These are phyloP conservation scores for Thomomys bottae DNA, from an alignment of 2,113 vertebrate genomes.

Conservation along the genomic window DNA sequence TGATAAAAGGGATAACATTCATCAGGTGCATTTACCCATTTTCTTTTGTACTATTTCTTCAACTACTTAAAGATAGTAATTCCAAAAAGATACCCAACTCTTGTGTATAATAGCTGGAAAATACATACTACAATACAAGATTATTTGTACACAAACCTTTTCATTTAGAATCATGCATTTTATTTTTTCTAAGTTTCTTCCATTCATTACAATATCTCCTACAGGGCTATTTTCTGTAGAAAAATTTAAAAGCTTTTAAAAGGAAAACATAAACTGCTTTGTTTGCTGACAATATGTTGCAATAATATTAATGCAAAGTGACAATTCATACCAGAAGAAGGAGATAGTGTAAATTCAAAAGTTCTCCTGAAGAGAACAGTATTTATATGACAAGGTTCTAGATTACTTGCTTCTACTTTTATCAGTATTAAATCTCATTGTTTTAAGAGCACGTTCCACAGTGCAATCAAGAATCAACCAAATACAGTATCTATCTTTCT, in stretches of 20 bases:
- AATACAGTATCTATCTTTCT: background rate
- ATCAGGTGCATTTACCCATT: no score
- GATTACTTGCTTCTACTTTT: constrained; percentile 1
- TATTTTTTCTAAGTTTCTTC: constrained; percentile 9
- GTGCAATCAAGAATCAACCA: background rate
- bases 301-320: constrained; percentile 1
- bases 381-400: constrained; percentile 11
- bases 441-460: background rate
- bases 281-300: background rate
- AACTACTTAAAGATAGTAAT: no score
- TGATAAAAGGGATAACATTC: no score
- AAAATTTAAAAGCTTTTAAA: background rate
- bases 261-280: background rate
- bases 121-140: background rate
- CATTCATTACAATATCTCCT: background rate
- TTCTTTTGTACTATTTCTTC: no score
- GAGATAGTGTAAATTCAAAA: background rate
- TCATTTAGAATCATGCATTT: background rate
- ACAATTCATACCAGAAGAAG: background rate
- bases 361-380: background rate
- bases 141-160: background rate
- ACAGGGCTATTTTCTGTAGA: background rate
- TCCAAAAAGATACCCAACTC: background rate
- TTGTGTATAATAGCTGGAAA: background rate
- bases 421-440: background rate